A percentile compares a stretch with the other conserved stretches of the same genome.
These are phyloP conservation scores for Lucilia cuprina DNA, from an alignment of 1,140 invertebrate species.

Conservation along the genomic window DNA sequence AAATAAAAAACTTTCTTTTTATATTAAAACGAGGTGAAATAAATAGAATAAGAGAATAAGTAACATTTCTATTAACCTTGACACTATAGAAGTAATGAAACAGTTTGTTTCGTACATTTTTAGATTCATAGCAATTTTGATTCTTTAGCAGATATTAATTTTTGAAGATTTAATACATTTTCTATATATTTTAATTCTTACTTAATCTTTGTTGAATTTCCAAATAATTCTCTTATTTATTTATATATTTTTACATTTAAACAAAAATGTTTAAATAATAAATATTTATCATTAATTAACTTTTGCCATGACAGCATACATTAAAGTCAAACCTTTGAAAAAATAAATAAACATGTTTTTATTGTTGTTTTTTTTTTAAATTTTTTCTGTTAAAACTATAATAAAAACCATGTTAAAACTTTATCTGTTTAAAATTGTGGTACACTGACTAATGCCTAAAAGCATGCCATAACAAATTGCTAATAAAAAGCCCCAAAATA, in stretches of 20 bases:
- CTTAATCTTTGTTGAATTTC: too few species aligned
- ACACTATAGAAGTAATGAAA: too few species aligned
- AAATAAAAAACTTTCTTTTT: too few species aligned
- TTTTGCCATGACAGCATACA: not conserved
- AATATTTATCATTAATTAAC: conserved; percentile 28
- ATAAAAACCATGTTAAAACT: not conserved
- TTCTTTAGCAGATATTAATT: too few species aligned
- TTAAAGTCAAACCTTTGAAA: not conserved
- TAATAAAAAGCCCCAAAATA: not conserved
- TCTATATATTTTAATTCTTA: too few species aligned
- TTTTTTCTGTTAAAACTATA: not conserved
- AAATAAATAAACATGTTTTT: not conserved
- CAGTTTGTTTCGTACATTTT: too few species aligned
- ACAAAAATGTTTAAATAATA: conserved; percentile 16
- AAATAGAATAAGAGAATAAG: too few species aligned
- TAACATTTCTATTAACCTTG: too few species aligned
- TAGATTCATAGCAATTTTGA: too few species aligned
- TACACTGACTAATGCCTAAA: conserved; percentile 4
- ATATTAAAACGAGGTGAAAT: too few species aligned
- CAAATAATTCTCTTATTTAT: not conserved
- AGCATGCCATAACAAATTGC: not conserved
- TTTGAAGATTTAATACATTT: too few species aligned
- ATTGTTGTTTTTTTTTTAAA: not conserved
- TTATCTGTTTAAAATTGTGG: not conserved
- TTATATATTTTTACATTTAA: not conserved